Percentiles rank a stretch among this genome's conserved stretches.
phyloP scores from a whole-genome alignment of 2,888 invertebrate genomes.

The Hofmannophila pseudospretella region DNA sequence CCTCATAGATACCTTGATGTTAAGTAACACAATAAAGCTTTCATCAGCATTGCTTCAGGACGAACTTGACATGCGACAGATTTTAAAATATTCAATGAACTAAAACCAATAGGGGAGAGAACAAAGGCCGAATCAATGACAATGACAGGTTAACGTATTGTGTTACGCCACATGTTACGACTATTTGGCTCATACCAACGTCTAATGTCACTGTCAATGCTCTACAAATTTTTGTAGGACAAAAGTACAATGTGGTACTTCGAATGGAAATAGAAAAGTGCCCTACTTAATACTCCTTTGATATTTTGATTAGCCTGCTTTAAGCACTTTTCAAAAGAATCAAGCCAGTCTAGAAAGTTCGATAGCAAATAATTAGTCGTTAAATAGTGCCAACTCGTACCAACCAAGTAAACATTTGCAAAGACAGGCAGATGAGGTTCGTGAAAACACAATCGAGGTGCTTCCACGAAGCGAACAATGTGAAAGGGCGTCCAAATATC shows the following conservation, averaged over 20 bases:
- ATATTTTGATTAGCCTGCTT: neutral
- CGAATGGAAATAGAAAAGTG: too few relatives aligned
- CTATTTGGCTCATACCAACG: slow-evolving; percentile 26
- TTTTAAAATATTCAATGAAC: slow-evolving; percentile 22
- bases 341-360: neutral
- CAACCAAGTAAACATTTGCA: slow-evolving; percentile 9
- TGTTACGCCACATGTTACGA: slow-evolving; percentile 31
- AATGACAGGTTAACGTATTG: slow-evolving; percentile 34
- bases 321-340: neutral
- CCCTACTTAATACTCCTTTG: too few relatives aligned
- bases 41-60: slow-evolving; percentile 1
- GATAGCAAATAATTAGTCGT: neutral
- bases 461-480: slow-evolving; percentile 14
- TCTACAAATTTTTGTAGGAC: slow-evolving; percentile 10
- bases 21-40: slow-evolving; percentile 9
- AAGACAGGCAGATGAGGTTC: slow-evolving; percentile 6
- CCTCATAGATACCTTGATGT: too few relatives aligned
- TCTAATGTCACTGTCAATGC: slow-evolving; percentile 43
- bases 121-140: slow-evolving; percentile 34
- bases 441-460: slow-evolving; percentile 9
- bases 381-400: slow-evolving; percentile 10
- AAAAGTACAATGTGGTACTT: slow-evolving; percentile 13
- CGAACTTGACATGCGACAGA: slow-evolving; percentile 10
- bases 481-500: slow-evolving; percentile 46
- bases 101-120: slow-evolving; percentile 24